Evolutionary conservation across 2,888 invertebrate genomes (phyloP), one percentile per base, ranked within the genome.

Genomic region (Ichneumoninae sp.): DNA sequence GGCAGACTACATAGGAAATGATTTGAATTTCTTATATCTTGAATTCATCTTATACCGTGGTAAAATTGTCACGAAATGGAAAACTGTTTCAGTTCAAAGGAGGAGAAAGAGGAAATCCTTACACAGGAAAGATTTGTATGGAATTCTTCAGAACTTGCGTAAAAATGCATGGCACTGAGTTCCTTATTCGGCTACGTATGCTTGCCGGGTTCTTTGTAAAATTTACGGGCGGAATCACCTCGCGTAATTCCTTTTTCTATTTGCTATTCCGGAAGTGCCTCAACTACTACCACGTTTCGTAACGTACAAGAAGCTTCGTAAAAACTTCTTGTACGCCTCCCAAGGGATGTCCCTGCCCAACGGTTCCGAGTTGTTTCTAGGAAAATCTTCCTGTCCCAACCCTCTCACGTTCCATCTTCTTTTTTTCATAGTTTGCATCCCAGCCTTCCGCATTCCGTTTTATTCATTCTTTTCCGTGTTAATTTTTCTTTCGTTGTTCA

Each of bases 191-290:
- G n/a, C 44, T 33, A 50, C 47, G 47, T 82, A 33, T 71, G 16
- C 66, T 57, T n/a, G 30, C 36, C 54, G 36, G 40, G n/a, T 72
- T 26, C 71, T 65, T 71, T 66, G 52, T 78, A 68, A 36, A 47
- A 50, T 16, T 36, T 47, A 36, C 19, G 33, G 71, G 57, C 10
- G 50, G 47, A 50, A 68, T 47, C 54, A 72, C 16, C n/a, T 72
- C 78, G 26, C 22, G 22, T 40, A 60, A 82, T 82, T 62, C 22
- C 30, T 69, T 72, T 13, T 62, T 68, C 36, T 71, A 74, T 62
- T 77, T 78, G 44, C 74, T n/a, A 30, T 33, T 44, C 33, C 44
- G 33, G 62, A 50, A 65, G 22, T 52, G 19, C 50, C 13, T 16
- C 40, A 22, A 50, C 7, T 40, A 44, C 44, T 7, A 10, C 22